phyloP scores from a whole-genome alignment of 2,797 vertebrate species.

The Sebastes hopkinsi region DNA sequence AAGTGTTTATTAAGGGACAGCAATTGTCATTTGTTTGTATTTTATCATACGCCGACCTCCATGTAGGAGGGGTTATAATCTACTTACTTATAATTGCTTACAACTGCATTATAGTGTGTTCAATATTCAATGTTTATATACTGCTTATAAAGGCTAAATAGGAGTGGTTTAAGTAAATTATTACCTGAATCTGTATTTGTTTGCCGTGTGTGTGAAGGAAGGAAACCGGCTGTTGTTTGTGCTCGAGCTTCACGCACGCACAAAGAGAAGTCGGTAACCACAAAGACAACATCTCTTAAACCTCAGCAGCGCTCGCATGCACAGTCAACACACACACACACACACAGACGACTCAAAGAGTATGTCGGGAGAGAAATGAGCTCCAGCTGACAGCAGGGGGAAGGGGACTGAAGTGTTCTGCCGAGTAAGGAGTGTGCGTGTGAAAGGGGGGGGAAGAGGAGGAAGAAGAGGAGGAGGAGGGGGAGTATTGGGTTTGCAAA shows the following conservation, averaged over 20 bases:
- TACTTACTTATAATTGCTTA: neutral
- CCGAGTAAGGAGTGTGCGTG: conserved; percentile 67
- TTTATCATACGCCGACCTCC: neutral
- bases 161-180: conserved; percentile 9
- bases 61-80: neutral
- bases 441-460: conserved; percentile 25
- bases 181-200: conserved; percentile 37
- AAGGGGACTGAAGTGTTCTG: conserved; percentile 65
- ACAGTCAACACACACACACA: neutral
- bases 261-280: conserved; percentile 63
- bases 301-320: conserved; percentile 37
- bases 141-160: neutral
- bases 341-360: conserved; percentile 31
- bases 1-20: neutral
- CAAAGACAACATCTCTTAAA: conserved; percentile 63
- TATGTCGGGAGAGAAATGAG: conserved; percentile 69
- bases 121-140: neutral
- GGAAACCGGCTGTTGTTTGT: conserved; percentile 53
- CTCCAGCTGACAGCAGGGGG: conserved; percentile 74
- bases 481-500: conserved; percentile 61
- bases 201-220: conserved; percentile 13
- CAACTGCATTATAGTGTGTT: conserved; percentile 2
- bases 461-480: conserved; percentile 15
- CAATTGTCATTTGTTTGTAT: neutral
- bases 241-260: conserved; percentile 52